Evolutionary conservation across 1,140 invertebrate genomes (phyloP).

Genomic region (Gryon sp.): DNA sequence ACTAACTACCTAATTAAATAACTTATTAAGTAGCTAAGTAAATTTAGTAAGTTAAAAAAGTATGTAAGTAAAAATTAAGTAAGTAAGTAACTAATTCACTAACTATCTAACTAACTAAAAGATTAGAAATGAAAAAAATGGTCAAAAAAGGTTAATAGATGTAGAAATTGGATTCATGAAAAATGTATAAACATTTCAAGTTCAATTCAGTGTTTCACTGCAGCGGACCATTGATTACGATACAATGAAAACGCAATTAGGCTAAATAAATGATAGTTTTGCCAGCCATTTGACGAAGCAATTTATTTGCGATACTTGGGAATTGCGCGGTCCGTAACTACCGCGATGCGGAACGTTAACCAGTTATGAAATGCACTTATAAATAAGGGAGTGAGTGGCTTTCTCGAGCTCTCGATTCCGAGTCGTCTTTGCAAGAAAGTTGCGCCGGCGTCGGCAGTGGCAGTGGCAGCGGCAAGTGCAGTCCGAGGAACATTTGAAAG

Average conservation of each 20-base stretch:
- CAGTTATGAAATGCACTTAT: conserved; percentile 77
- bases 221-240: conserved; percentile 16
- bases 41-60: too few relatives aligned
- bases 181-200: conserved; percentile 16
- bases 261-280: conserved; percentile 58
- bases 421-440: conserved; percentile 74
- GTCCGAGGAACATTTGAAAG: conserved; percentile 74
- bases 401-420: conserved; percentile 70
- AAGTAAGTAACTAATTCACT: too few relatives aligned
- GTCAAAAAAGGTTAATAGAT: too few relatives aligned
- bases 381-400: conserved; percentile 72
- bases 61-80: too few relatives aligned
- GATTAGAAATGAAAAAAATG: too few relatives aligned
- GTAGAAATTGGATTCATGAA: too few relatives aligned
- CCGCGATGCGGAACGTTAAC: conserved; percentile 75
- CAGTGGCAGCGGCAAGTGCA: conserved; percentile 68
- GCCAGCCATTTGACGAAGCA: conserved; percentile 43
- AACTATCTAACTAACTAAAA: too few relatives aligned
- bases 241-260: conserved; percentile 57
- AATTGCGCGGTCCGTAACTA: conserved; percentile 58
- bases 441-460: conserved; percentile 58
- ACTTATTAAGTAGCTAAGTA: too few relatives aligned
- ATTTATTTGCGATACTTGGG: conserved; percentile 60
- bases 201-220: conserved; percentile 41
- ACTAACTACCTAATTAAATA: too few relatives aligned